These are phyloP conservation scores for Coregonus ussuriensis DNA, from an alignment of 2,797 vertebrate genomes.

Conservation along the genomic window DNA sequence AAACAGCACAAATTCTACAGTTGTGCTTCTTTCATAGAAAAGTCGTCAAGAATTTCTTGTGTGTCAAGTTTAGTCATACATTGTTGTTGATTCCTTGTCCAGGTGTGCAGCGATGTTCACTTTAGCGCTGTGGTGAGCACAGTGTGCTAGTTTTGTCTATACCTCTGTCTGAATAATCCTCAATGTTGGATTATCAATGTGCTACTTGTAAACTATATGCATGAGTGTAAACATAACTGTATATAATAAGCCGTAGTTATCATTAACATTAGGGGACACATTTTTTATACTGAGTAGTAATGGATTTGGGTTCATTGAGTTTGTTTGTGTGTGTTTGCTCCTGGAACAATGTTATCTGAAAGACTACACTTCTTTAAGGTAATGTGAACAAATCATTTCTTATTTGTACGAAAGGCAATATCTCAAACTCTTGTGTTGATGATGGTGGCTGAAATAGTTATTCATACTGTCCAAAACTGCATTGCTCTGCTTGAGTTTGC, in stretches of 20 bases:
- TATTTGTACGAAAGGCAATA: slow-evolving; percentile 1
- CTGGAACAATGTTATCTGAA: not conserved
- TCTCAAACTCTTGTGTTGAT: not conserved
- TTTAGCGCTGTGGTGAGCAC: not conserved
- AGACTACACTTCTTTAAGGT: not conserved
- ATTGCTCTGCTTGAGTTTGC: not conserved
- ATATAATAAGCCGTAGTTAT: slow-evolving; percentile 53
- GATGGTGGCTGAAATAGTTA: not conserved
- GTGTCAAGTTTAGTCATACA: slow-evolving; percentile 2
- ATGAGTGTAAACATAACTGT: slow-evolving; percentile 77
- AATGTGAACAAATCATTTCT: not conserved
- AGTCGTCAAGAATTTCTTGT: not conserved
- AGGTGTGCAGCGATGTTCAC: not conserved
- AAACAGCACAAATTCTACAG: slow-evolving; percentile 14
- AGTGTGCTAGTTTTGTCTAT: slow-evolving; percentile 28
- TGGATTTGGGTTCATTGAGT: not conserved
- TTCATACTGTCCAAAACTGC: not conserved
- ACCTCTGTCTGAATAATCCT: slow-evolving; percentile 41
- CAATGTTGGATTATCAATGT: slow-evolving; percentile 75
- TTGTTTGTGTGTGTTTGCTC: not conserved
- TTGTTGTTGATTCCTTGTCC: not conserved
- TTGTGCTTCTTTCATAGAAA: not conserved
- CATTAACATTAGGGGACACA: not conserved
- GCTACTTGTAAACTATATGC: slow-evolving; percentile 77
- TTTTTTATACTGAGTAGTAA: not conserved